Evolutionary conservation across 37 sponge, comb jelly and placozoan genomes (phyloP).

Genomic region (Spongilla lacustris): DNA sequence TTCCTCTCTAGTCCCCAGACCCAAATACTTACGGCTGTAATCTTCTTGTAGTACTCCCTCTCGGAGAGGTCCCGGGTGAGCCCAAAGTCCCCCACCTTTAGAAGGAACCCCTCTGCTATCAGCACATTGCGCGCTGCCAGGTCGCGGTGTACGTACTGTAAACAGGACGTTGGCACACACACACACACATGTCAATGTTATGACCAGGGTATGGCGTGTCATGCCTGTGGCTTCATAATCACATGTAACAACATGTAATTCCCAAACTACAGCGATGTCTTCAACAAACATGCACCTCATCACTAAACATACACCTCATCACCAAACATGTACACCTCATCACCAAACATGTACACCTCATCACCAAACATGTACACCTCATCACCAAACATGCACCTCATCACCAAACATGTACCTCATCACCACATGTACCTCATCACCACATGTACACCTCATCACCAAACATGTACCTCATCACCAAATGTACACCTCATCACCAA

Average conservation of each 20-base stretch:
- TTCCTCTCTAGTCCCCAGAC: not conserved
- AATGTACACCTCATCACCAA: not conserved
- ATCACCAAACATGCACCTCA: too few relatives aligned
- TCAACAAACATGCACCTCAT: not conserved
- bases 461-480: too few relatives aligned
- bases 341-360: too few relatives aligned
- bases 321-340: too few relatives aligned
- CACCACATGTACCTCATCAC: not conserved
- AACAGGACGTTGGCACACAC: not conserved
- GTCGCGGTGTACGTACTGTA: slow-evolving; percentile 76
- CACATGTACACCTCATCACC: not conserved
- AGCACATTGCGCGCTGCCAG: slow-evolving; percentile 84
- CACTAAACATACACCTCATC: not conserved
- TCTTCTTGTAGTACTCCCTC: slow-evolving; percentile 71
- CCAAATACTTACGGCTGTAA: slow-evolving; percentile 35
- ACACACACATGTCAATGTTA: not conserved
- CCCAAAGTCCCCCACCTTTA: slow-evolving; percentile 83
- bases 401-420: not conserved
- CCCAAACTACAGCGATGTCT: not conserved
- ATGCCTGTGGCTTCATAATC: not conserved
- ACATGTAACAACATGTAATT: not conserved
- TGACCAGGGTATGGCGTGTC: not conserved
- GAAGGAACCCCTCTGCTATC: slow-evolving; percentile 67
- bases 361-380: not conserved
- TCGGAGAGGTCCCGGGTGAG: slow-evolving; percentile 63